phyloP scores from a whole-genome alignment of 2,113 vertebrate genomes.

The Nyctereutes procyonoides region DNA sequence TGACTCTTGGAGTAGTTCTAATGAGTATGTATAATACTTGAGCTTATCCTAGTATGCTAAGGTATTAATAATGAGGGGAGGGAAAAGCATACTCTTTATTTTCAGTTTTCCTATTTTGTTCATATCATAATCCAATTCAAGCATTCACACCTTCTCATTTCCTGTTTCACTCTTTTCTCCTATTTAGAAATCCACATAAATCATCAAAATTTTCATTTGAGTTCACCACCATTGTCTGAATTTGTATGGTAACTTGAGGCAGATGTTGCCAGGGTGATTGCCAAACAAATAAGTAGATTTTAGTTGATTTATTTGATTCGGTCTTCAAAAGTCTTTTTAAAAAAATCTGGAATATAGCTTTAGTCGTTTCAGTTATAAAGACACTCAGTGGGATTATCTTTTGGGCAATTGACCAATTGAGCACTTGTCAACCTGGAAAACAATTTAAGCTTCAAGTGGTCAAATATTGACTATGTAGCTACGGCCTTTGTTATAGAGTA shows the following conservation, averaged over 20 bases:
- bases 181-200: background rate
- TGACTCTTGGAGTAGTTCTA: background rate
- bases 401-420: background rate
- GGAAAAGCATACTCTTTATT: background rate
- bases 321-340: background rate
- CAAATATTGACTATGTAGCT: constrained; percentile 22
- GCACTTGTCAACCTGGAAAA: constrained; percentile 17
- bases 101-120: background rate
- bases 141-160: background rate
- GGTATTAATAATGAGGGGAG: background rate
- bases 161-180: background rate
- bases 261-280: background rate
- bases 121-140: background rate
- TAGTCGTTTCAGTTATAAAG: background rate
- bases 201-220: background rate
- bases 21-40: background rate
- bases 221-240: background rate
- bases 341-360: constrained; percentile 77
- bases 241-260: background rate
- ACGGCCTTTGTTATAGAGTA: background rate
- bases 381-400: background rate
- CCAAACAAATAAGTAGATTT: background rate
- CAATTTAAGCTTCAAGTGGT: constrained; percentile 32
- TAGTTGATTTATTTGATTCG: background rate
- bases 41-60: background rate